Base-by-base conservation (phyloP, 2,797 vertebrate genomes). In the Parauchenoglanis punctatus region DNA sequence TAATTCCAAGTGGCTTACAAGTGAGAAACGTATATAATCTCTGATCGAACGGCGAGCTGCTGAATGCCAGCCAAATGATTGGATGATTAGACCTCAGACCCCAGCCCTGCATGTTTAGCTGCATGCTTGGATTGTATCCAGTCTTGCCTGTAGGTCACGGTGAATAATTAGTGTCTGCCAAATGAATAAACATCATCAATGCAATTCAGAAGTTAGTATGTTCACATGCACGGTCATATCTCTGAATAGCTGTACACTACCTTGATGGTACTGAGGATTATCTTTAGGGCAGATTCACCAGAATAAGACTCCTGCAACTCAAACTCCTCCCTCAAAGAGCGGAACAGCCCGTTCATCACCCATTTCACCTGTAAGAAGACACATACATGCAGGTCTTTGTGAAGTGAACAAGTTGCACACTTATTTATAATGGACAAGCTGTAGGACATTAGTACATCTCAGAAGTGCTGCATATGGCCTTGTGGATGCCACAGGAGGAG, bases 291-390 rank as follows among this genome's bases (percentile, higher is more conserved):
- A 0, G 89, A 91, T 87, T 93, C 93, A 85, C 96, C 96, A 3
- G 90, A 90, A 84, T 97, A 97, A 0, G 90, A 91, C 80, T 96
- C 94, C 1, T 96, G 96, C 89, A 95, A 91, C 77, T 96, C 94
- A 91, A 97, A 96, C 90, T 96, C 93, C 49, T 92, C 92, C 65
- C 95, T 92, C 61, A 97, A 93, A 13, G 94, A 94, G 11, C 96
- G 96, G 88, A 97, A 97, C 0, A 97, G 95, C 2, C 92, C 89
- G 7, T 97, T 97, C 96, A 97, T 96, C 56, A 96, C 95, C 91
- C 92, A 94, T 93, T 97, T 97, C 0, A 97, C 95, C 96, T 97
- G 91, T 17, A 59, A 67, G 86, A 56, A 15, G 8, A 86, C 52
- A 28, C 13, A 44, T 11, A 84, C 10, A 63, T 35, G 23, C 13